Percentiles rank a stretch among this genome's conserved stretches.
Conservation (phyloP, 2,797 vertebrate species). For the Xiphorhynchus erythropygius region DNA sequence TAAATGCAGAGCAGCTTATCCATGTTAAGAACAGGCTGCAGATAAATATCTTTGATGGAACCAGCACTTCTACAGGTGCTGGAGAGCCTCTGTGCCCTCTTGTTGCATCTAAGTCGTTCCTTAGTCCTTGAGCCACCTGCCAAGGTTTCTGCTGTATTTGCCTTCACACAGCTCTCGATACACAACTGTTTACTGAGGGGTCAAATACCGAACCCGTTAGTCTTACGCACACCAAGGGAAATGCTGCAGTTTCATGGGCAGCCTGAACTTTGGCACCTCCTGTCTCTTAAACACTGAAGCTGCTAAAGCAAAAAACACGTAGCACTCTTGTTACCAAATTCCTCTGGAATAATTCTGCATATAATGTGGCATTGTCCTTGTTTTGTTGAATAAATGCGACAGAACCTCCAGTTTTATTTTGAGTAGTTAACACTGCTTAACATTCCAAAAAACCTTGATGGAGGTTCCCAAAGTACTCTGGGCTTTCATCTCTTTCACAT, state of each 20-base stretch:
- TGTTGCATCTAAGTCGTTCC: rapidly evolving
- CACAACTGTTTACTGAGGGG: not conserved
- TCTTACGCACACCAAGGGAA: not conserved
- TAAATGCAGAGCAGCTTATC: not conserved
- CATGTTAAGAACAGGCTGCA: rapidly evolving
- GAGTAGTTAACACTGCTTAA: not conserved
- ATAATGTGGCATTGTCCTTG: not conserved
- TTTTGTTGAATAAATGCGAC: not conserved
- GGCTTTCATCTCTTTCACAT: not conserved
- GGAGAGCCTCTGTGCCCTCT: not conserved
- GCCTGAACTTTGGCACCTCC: not conserved
- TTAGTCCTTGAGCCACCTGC: not conserved
- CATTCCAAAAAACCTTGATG: not conserved
- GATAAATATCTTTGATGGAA: not conserved
- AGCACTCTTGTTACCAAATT: not conserved
- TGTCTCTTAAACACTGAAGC: not conserved
- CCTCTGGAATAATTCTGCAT: not conserved
- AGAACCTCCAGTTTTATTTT: not conserved
- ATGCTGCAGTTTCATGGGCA: not conserved
- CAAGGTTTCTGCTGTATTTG: not conserved
- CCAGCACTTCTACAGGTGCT: not conserved
- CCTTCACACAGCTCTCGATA: rapidly evolving
- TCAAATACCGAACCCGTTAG: rapidly evolving
- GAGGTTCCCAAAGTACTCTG: not conserved
- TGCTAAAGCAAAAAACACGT: not conserved